Evolutionary conservation across 92 coral and sea anemone genomes (phyloP).

Genomic region (Actinostola sp.): DNA sequence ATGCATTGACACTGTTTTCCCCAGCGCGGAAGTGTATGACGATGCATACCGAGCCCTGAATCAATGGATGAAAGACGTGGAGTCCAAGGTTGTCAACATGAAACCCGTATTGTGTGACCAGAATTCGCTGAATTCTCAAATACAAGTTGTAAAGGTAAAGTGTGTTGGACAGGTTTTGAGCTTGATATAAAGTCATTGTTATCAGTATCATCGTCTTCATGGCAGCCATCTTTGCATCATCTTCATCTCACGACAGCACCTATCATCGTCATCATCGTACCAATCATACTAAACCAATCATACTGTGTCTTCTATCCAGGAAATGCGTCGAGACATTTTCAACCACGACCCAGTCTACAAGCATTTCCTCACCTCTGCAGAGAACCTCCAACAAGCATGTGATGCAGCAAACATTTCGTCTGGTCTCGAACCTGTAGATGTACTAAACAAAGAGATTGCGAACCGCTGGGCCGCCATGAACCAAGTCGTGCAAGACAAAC

Average conservation of each 20-base stretch:
- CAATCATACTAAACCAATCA: not conserved
- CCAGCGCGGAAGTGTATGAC: constrained; percentile 85
- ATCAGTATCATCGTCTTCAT: not conserved
- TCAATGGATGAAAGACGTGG: constrained; percentile 80
- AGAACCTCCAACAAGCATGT: constrained; percentile 76
- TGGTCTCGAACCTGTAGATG: constrained; percentile 83
- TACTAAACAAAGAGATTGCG: constrained; percentile 72
- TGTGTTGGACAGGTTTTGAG: not conserved
- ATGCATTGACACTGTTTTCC: constrained; percentile 79
- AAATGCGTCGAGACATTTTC: constrained; percentile 72
- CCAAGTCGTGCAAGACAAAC: constrained; percentile 63
- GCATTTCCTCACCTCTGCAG: constrained; percentile 79
- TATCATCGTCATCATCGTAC: not conserved
- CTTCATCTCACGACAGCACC: not conserved
- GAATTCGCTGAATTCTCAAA: constrained; percentile 61
- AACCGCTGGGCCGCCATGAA: constrained; percentile 88
- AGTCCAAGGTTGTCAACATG: constrained; percentile 75
- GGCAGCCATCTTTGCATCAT: not conserved
- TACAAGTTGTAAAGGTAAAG: constrained; percentile 24
- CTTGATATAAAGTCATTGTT: not conserved
- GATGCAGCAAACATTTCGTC: constrained; percentile 61
- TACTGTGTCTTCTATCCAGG: constrained; percentile 42
- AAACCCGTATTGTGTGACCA: constrained; percentile 83
- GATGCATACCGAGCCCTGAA: constrained; percentile 71
- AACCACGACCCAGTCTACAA: constrained; percentile 87